phyloP scores from a whole-genome alignment of 2,797 vertebrate genomes.

The Psittacula derbiana region DNA sequence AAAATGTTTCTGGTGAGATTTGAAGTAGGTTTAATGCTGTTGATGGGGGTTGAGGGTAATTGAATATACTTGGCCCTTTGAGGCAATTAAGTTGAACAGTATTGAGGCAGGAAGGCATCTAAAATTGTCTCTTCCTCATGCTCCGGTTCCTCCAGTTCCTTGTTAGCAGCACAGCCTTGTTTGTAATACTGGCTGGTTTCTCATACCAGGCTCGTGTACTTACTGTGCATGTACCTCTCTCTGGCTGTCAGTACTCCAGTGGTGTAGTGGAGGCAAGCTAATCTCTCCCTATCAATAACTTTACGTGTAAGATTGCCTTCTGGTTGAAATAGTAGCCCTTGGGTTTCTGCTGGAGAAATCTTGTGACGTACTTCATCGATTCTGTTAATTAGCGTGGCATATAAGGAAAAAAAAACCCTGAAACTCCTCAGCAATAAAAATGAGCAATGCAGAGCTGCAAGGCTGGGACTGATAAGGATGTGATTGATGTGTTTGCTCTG shows the following conservation, averaged over 20 bases:
- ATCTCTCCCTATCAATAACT: neutral
- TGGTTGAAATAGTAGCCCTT: neutral
- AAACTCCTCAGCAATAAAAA: neutral
- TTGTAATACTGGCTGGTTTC: neutral
- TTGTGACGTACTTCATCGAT: neutral
- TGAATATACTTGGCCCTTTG: neutral
- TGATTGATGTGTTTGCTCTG: neutral
- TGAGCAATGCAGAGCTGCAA: neutral
- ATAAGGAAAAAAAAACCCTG: neutral
- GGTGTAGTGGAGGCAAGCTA: neutral
- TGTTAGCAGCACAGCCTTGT: neutral
- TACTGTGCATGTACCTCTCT: neutral
- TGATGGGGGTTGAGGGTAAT: neutral
- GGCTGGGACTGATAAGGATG: neutral
- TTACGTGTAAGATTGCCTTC: neutral
- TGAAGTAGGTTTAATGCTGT: neutral
- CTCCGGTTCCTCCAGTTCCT: neutral
- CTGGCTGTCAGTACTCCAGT: neutral
- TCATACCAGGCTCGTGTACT: neutral
- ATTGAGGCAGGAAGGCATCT: neutral
- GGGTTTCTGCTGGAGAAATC: neutral
- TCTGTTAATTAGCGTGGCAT: neutral
- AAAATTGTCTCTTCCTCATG: neutral
- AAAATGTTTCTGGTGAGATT: neutral
- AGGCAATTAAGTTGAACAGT: neutral